Evolutionary conservation across 2,888 invertebrate species (phyloP).

Genomic region (Chydorus sphaericus): DNA sequence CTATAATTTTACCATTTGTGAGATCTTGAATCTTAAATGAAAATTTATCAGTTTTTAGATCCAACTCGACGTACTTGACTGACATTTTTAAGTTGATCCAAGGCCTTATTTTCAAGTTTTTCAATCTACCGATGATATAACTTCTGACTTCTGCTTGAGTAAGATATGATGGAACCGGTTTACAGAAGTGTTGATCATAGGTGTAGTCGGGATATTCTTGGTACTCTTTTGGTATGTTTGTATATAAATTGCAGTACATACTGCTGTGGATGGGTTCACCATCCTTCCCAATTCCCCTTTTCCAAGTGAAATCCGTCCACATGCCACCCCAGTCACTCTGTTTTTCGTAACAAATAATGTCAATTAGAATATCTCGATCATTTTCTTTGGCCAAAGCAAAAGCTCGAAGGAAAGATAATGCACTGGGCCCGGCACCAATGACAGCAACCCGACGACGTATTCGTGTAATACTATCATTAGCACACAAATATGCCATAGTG

Average conservation of each 20-base stretch:
- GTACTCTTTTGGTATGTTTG: not conserved
- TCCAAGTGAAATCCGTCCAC: not conserved
- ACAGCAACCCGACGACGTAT: not conserved
- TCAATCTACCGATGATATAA: not conserved
- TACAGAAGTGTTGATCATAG: not conserved
- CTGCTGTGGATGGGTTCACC: slow-evolving; percentile 3
- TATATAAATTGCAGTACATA: not conserved
- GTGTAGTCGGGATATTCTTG: not conserved
- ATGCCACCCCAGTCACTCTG: not conserved
- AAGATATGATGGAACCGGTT: not conserved
- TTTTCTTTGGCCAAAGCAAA: not conserved
- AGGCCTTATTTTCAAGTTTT: not conserved
- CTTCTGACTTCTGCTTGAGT: not conserved
- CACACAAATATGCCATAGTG: too few relatives aligned
- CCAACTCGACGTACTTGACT: not conserved
- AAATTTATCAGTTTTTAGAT: not conserved
- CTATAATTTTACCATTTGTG: not conserved
- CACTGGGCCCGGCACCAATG: not conserved
- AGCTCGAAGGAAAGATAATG: not conserved
- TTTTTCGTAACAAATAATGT: not conserved
- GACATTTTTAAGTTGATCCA: not conserved
- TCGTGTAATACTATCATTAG: too few relatives aligned
- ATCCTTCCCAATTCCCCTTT: not conserved
- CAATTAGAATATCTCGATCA: not conserved
- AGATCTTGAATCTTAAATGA: not conserved